phyloP scores from a whole-genome alignment of 2,888 invertebrate genomes.

The Drosophila mettleri region DNA sequence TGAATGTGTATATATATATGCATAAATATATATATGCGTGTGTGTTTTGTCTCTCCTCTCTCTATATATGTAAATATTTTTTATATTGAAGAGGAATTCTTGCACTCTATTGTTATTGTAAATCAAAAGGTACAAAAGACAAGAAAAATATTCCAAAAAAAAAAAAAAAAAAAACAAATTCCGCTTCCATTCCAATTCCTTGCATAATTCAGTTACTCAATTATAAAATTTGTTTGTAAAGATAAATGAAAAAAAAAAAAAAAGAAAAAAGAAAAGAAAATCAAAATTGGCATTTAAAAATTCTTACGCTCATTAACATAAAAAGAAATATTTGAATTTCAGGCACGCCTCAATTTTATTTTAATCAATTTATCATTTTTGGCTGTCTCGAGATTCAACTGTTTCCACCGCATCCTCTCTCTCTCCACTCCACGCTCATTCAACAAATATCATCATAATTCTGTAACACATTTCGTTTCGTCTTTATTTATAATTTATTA shows the following conservation, averaged over 20 bases:
- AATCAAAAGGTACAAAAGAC: constrained; percentile 4
- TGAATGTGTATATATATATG: constrained; percentile 15
- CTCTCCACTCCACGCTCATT: constrained; percentile 64
- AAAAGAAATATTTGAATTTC: constrained; percentile 59
- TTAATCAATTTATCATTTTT: too few species aligned
- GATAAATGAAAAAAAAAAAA: constrained; percentile 15
- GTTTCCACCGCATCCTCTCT: constrained; percentile 61
- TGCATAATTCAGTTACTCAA: constrained; percentile 13
- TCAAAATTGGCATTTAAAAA: constrained; percentile 49
- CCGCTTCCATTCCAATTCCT: constrained; percentile 39
- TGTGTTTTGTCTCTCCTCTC: constrained; percentile 10
- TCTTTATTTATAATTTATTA: constrained; percentile 16
- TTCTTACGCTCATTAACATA: constrained; percentile 55
- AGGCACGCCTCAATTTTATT: neutral
- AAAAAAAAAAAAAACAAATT: constrained; percentile 4
- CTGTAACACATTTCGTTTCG: constrained; percentile 8
- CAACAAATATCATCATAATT: constrained; percentile 27
- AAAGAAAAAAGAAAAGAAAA: constrained; percentile 19
- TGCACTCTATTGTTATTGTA: constrained; percentile 46
- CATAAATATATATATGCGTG: constrained; percentile 5
- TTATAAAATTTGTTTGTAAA: constrained; percentile 14
- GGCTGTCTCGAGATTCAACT: constrained; percentile 45
- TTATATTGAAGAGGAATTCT: constrained; percentile 6
- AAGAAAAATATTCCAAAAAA: neutral
- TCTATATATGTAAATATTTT: constrained; percentile 16